Conservation (phyloP, 2,888 invertebrate species). For the Oligia strigilis region DNA sequence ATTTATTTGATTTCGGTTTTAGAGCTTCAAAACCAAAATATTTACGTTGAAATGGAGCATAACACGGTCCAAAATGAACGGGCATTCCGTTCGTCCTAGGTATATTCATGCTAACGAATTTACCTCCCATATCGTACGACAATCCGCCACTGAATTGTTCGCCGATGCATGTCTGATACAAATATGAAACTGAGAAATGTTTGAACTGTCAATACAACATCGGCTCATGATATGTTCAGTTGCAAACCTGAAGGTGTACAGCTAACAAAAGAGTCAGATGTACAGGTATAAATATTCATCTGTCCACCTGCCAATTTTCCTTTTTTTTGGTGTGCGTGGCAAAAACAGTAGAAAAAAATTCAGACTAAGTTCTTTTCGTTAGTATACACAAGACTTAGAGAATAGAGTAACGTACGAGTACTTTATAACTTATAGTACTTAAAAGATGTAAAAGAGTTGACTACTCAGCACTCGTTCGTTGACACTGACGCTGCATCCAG, state of each 20-base stretch:
- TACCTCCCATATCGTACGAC: constrained; percentile 55
- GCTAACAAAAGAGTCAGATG: background rate
- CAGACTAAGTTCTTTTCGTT: background rate
- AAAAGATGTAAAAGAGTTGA: background rate
- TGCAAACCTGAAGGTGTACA: constrained; percentile 34
- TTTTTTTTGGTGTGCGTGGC: no score
- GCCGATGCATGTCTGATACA: constrained; percentile 64
- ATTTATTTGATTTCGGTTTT: constrained; percentile 2
- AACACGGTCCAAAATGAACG: constrained; percentile 8
- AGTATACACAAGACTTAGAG: background rate
- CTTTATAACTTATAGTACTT: background rate
- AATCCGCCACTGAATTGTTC: constrained; percentile 59
- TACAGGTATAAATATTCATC: background rate
- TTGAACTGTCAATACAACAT: constrained; percentile 52
- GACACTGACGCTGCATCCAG: background rate
- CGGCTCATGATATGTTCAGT: constrained; percentile 27
- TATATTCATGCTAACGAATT: constrained; percentile 65
- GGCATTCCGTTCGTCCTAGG: constrained; percentile 24
- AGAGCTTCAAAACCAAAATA: constrained; percentile 19
- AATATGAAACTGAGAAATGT: constrained; percentile 68
- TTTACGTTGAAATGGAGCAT: constrained; percentile 18
- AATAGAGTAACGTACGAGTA: background rate
- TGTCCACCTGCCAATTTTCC: background rate
- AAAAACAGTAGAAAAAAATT: no score
- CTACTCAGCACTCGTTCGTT: background rate